These are phyloP conservation scores for Oryzias celebensis DNA, from an alignment of 2,113 vertebrate species.

Conservation along the genomic window DNA sequence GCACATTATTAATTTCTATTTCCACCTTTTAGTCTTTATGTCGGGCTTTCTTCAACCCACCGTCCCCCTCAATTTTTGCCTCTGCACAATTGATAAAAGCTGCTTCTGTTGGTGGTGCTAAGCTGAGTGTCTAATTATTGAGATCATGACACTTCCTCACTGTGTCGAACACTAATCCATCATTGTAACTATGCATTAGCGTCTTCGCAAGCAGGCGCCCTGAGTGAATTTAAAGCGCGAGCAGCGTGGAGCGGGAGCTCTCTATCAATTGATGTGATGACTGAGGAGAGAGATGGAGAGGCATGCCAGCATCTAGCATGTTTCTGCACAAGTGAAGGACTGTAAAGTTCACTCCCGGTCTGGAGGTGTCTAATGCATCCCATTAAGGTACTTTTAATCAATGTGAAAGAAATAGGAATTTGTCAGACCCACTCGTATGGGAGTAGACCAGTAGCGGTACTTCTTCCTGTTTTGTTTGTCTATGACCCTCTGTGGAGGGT, in stretches of 20 bases:
- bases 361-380: conserved; percentile 25
- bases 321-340: conserved; percentile 20
- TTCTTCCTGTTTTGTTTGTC: too few relatives aligned
- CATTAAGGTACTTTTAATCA: conserved; percentile 23
- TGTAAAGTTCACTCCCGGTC: conserved; percentile 18
- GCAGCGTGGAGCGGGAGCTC: conserved; percentile 45
- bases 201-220: conserved; percentile 51
- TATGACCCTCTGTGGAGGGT: too few relatives aligned
- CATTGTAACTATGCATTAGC: conserved; percentile 75
- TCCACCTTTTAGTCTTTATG: conserved; percentile 24
- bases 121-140: conserved; percentile 77
- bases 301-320: conserved; percentile 31
- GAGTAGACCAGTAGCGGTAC: too few relatives aligned
- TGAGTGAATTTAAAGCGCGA: conserved; percentile 55
- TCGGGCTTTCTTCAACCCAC: conserved; percentile 1
- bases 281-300: conserved; percentile 23
- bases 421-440: too few relatives aligned
- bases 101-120: conserved; percentile 49
- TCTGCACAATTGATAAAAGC: conserved; percentile 37
- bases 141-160: conserved; percentile 71
- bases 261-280: conserved; percentile 42
- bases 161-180: conserved; percentile 70
- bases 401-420: neutral
- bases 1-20: conserved; percentile 25
- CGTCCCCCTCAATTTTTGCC: neutral